These are phyloP conservation scores for Aelia acuminata DNA, from an alignment of 2,888 invertebrate genomes.

Conservation along the genomic window DNA sequence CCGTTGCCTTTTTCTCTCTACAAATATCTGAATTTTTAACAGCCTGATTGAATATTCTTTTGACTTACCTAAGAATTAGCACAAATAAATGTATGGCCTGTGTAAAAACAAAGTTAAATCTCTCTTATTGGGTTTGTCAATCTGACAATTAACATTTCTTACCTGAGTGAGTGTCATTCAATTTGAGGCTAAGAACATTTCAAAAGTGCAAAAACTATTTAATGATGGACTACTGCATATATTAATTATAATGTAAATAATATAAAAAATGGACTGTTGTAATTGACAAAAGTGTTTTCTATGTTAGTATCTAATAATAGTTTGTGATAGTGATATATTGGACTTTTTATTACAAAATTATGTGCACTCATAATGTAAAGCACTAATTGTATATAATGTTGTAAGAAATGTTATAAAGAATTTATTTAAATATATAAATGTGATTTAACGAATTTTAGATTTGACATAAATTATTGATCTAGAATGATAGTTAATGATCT, in stretches of 20 bases:
- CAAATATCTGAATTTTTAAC: neutral
- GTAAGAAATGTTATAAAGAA: constrained; percentile 12
- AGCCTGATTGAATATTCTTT: neutral
- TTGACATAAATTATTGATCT: neutral
- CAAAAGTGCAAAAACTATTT: neutral
- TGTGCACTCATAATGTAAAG: constrained; percentile 14
- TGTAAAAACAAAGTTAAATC: neutral
- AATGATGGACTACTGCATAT: neutral
- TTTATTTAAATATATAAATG: constrained; percentile 6
- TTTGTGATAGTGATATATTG: neutral
- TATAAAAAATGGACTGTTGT: neutral
- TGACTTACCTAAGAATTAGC: neutral
- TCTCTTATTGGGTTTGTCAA: neutral
- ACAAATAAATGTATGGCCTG: neutral
- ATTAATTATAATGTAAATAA: constrained; percentile 2
- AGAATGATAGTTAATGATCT: constrained; percentile 20
- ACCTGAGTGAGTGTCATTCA: neutral
- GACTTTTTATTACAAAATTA: neutral
- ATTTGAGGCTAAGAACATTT: neutral
- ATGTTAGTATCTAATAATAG: too few species aligned
- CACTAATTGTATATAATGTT: constrained; percentile 24
- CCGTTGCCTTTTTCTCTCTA: neutral
- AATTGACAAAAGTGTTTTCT: neutral
- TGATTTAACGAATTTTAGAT: neutral
- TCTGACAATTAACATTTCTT: neutral